phyloP scores from a whole-genome alignment of 2,888 invertebrate species.

The Rhyacophila evoluta region DNA sequence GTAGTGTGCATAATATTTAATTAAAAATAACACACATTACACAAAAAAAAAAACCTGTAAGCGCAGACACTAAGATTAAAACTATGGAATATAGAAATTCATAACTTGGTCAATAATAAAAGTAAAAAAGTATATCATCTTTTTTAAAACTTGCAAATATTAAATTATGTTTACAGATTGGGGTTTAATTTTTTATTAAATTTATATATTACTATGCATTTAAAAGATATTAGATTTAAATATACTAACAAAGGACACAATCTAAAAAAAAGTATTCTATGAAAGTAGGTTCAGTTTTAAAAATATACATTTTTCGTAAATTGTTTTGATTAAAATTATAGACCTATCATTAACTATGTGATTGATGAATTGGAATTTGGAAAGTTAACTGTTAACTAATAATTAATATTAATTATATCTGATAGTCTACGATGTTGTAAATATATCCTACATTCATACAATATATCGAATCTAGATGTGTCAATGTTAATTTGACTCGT shows the following conservation, averaged over 20 bases:
- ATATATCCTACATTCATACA: constrained; percentile 9
- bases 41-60: not conserved
- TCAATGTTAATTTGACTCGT: not conserved
- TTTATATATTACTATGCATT: not conserved
- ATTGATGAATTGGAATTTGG: too few species aligned
- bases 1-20: not conserved
- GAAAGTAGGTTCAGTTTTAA: not conserved
- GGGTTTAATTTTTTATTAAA: not conserved
- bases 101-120: constrained; percentile 1
- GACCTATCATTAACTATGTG: too few species aligned
- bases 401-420: too few species aligned
- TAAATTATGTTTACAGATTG: not conserved
- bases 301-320: too few species aligned
- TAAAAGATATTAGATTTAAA: not conserved
- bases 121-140: constrained; percentile 14
- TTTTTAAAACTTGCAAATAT: not conserved
- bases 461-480: not conserved
- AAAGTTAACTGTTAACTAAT: too few species aligned
- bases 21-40: not conserved
- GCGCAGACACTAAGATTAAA: constrained; percentile 9
- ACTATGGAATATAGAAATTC: not conserved
- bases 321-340: too few species aligned
- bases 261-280: not conserved
- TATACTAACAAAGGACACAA: not conserved
- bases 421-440: not conserved